Evolutionary conservation across 2,113 vertebrate species (phyloP), one percentile per base, ranked within the genome.

Genomic region (Macaca fascicularis): DNA sequence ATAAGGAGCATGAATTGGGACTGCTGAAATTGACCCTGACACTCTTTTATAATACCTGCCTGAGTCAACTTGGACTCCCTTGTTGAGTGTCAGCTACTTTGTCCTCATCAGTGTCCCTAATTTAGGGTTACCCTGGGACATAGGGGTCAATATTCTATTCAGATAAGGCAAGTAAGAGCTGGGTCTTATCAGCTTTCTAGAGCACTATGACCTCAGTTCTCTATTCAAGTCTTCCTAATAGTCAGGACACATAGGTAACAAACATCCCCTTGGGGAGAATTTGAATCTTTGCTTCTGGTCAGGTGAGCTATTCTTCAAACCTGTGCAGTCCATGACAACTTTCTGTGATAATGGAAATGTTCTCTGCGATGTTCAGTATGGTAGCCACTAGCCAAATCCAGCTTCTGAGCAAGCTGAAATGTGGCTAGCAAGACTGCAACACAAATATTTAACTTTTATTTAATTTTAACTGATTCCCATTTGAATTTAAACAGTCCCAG

Each of bases 51-150:
- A 96, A 93, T 16, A 74, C 50, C 43, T 30, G n/a, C 25, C 23
- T 80, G 20, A 95, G 55, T 91, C 85, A 74, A 57, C 67, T 43
- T 79, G 50, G 69, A 50, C 57, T 94, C 95, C 23, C 52, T 20
- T 38, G 14, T 75, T 61, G 19, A 61, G 13, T 40, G 27, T 82
- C 80, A 61, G 80, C n/a, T 64, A 52, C 78, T 91, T 92, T 70
- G 23, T 74, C 94, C 59, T 93, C 74, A 79, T 93, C 70, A 3
- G 38, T 67, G 81, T 92, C 16, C 89, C 38, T 95, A 81, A 89
- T 76, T 83, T 92, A 38, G 76, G 59, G n/a, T 72, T 67, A 50
- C 23, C 20, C 30, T n/a, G 48, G 48, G 38, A 89, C 52, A 23
- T 61, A 61, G 38, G 59, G 35, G 81, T 93, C 80, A 94, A 40